Percentiles rank a stretch among this genome's conserved stretches.
phyloP scores from a whole-genome alignment of 2,888 invertebrate species.

The Luffia ferchaultella region DNA sequence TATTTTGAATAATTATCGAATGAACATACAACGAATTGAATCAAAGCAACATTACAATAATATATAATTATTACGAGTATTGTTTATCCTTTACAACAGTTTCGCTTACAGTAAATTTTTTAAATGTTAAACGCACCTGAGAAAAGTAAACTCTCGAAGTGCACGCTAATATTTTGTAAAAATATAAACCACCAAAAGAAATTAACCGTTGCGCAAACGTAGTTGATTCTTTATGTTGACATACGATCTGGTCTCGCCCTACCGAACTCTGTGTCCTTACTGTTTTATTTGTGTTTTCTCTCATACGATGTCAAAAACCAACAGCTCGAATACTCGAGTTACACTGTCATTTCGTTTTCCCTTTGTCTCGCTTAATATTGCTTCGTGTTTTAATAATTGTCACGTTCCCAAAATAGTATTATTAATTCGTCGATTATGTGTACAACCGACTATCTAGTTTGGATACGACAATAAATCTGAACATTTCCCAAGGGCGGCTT shows the following conservation, averaged over 20 bases:
- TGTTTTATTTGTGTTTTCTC: constrained; percentile 4
- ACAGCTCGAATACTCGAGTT: constrained; percentile 28
- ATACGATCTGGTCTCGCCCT: no score
- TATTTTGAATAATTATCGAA: no score
- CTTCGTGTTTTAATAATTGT: no score
- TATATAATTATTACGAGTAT: no score
- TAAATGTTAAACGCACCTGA: not conserved
- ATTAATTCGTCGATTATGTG: no score
- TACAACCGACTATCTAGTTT: constrained; percentile 28
- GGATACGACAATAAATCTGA: constrained; percentile 46
- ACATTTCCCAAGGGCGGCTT: constrained; percentile 43
- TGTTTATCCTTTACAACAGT: not conserved
- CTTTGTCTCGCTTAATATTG: constrained; percentile 25
- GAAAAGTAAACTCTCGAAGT: not conserved
- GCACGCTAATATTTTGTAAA: not conserved
- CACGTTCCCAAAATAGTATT: no score
- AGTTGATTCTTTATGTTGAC: no score
- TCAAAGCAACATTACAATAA: no score
- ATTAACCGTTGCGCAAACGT: no score
- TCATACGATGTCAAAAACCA: constrained; percentile 14
- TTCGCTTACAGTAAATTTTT: not conserved
- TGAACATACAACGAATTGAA: no score
- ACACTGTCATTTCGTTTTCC: constrained; percentile 29
- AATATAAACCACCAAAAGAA: not conserved
- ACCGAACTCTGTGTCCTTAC: no score